Evolutionary conservation across 2,888 invertebrate species (phyloP).

Genomic region (Scaptomyza cyrtandrae): DNA sequence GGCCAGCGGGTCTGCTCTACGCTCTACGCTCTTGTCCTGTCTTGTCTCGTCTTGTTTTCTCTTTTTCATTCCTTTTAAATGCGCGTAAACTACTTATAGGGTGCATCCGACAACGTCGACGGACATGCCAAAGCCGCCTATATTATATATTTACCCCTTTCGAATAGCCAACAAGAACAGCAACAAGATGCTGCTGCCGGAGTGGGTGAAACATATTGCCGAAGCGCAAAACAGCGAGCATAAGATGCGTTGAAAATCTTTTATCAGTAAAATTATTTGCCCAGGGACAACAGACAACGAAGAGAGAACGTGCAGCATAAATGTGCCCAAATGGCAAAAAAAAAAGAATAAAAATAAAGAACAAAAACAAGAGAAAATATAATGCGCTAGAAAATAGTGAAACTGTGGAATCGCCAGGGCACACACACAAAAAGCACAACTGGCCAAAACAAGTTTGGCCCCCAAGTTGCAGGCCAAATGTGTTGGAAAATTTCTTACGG

Average conservation of each 20-base stretch:
- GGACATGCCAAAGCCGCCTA: conserved; percentile 18
- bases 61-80: conserved; percentile 60
- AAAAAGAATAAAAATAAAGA: conserved; percentile 21
- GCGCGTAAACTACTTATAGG: conserved; percentile 76
- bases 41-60: conserved; percentile 27
- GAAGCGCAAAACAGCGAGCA: conserved; percentile 74
- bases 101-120: conserved; percentile 48
- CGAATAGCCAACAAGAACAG: conserved; percentile 29
- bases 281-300: conserved; percentile 71
- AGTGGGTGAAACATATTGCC: conserved; percentile 68
- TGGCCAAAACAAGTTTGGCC: conserved; percentile 69
- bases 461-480: conserved; percentile 69
- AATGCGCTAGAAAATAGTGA: conserved; percentile 1
- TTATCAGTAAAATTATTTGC: conserved; percentile 80
- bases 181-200: conserved; percentile 30
- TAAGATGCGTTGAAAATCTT: conserved; percentile 80
- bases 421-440: conserved; percentile 38
- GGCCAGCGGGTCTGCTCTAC: conserved; percentile 15
- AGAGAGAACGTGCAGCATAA: conserved; percentile 26
- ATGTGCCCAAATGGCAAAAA: conserved; percentile 46
- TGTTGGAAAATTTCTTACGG: conserved; percentile 75
- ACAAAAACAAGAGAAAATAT: conserved; percentile 15
- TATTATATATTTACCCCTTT: conserved; percentile 46
- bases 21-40: conserved; percentile 6
- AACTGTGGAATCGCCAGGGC: neutral